A percentile compares a stretch with the other conserved stretches of the same genome.
Conservation (phyloP, 1,140 invertebrate genomes). For the Cydia strobilella region DNA sequence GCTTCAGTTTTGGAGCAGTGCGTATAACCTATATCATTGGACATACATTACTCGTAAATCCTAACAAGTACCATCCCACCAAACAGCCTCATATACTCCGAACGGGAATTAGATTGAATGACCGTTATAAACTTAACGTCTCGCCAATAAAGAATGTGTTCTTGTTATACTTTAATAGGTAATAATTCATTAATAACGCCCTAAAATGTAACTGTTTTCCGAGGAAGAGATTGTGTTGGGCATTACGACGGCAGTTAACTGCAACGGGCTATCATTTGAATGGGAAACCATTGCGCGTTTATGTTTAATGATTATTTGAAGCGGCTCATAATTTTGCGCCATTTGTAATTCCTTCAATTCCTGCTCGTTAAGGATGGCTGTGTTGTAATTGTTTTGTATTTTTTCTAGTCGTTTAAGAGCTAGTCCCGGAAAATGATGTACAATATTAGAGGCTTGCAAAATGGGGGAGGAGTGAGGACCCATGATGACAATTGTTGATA, state of each 20-base stretch:
- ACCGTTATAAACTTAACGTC: constrained; percentile 45
- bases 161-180: constrained; percentile 62
- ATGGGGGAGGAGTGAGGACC: no score
- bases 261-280: constrained; percentile 66
- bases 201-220: constrained; percentile 70
- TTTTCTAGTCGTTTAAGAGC: constrained; percentile 27
- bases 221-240: constrained; percentile 70
- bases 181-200: constrained; percentile 71
- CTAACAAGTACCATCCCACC: constrained; percentile 40
- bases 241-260: constrained; percentile 69
- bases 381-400: constrained; percentile 58
- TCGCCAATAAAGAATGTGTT: constrained; percentile 58
- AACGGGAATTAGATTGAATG: constrained; percentile 41
- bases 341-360: constrained; percentile 59
- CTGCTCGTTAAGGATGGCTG: constrained; percentile 55
- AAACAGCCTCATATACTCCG: constrained; percentile 37
- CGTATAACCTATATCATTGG: no score
- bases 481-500: no score
- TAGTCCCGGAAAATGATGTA: no score
- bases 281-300: constrained; percentile 72
- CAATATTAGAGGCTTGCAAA: no score
- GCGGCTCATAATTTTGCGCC: constrained; percentile 65
- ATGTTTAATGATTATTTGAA: constrained; percentile 75
- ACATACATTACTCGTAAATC: no score
- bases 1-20: no score